Evolutionary conservation across 2,888 invertebrate genomes (phyloP).

Genomic region (Parnassius apollo): DNA sequence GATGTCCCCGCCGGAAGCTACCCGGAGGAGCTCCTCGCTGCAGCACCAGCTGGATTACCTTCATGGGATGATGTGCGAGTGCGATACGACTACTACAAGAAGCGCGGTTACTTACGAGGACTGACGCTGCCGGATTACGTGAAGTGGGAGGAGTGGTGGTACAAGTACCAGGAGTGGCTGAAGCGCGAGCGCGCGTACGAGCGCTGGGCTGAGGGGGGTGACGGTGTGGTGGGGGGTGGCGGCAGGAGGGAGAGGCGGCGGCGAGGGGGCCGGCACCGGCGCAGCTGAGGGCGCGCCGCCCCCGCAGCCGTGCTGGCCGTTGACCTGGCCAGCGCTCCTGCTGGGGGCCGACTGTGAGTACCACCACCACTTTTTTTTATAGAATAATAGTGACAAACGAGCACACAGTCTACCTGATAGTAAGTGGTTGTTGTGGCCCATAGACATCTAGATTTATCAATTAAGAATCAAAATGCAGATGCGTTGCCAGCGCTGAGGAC

Average conservation of each 20-base stretch:
- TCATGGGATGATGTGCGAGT: conserved; percentile 95
- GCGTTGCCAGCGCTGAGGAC: too few species aligned
- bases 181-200: conserved; percentile 90
- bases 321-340: conserved; percentile 59
- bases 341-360: conserved; percentile 24
- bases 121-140: conserved; percentile 90
- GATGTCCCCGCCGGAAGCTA: conserved; percentile 87
- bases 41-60: conserved; percentile 86
- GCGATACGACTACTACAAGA: conserved; percentile 93
- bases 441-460: too few species aligned
- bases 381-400: too few species aligned
- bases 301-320: conserved; percentile 72
- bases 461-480: too few species aligned
- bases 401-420: too few species aligned
- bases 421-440: too few species aligned
- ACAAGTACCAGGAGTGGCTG: conserved; percentile 94
- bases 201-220: conserved; percentile 83
- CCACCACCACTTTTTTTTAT: neutral
- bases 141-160: conserved; percentile 98
- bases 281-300: conserved; percentile 78
- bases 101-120: conserved; percentile 90
- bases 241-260: conserved; percentile 60
- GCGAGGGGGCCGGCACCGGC: conserved; percentile 54
- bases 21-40: conserved; percentile 87
- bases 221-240: conserved; percentile 46